Conservation (phyloP, 1,140 invertebrate genomes). For the Heliconius congener region DNA sequence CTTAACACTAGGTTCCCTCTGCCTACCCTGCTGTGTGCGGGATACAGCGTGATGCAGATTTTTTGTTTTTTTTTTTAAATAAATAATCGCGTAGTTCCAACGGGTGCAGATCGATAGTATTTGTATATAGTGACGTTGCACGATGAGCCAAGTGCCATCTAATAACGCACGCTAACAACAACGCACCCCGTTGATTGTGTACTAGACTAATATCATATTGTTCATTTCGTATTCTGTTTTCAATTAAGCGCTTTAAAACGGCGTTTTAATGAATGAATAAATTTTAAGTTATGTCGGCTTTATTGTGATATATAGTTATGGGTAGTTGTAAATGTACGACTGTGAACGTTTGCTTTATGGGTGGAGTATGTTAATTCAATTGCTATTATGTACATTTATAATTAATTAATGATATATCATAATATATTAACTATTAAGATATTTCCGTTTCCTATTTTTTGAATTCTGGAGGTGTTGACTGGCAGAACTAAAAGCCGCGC, state of each 20-base stretch:
- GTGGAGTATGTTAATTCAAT: slow-evolving; percentile 10
- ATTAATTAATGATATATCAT: background rate
- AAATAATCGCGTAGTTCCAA: no score
- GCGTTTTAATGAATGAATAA: slow-evolving; percentile 28
- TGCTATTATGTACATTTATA: background rate
- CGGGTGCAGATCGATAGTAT: no score
- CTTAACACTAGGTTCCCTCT: no score
- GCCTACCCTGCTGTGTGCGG: no score
- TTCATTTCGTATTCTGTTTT: slow-evolving; percentile 40
- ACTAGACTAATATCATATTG: slow-evolving; percentile 37
- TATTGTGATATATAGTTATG: slow-evolving; percentile 25
- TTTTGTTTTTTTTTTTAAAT: no score
- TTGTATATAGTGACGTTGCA: slow-evolving; percentile 30
- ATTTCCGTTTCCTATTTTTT: no score
- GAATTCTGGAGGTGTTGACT: no score
- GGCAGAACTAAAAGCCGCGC: no score
- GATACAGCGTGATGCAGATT: no score
- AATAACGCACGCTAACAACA: slow-evolving; percentile 40
- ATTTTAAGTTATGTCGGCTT: slow-evolving; percentile 30
- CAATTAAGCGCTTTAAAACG: slow-evolving; percentile 38
- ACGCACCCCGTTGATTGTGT: slow-evolving; percentile 48
- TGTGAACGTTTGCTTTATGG: background rate
- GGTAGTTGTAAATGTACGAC: background rate
- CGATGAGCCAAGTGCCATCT: slow-evolving; percentile 47
- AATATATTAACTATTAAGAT: no score